Evolutionary conservation across 2,888 invertebrate species (phyloP).

Genomic region (Leptopilina drosophilae): DNA sequence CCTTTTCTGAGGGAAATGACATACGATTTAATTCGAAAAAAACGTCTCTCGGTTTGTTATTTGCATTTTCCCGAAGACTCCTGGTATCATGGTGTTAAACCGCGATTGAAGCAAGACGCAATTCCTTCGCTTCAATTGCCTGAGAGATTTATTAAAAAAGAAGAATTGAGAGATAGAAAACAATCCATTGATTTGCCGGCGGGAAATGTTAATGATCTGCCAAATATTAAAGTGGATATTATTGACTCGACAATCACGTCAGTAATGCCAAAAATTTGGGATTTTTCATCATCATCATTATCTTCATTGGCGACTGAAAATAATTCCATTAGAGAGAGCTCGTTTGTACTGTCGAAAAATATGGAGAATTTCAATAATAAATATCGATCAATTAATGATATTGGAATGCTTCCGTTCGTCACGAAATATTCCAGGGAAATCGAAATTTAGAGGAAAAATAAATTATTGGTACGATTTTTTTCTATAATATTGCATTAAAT

Average conservation of each 20-base stretch:
- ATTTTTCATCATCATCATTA: background rate
- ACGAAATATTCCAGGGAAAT: constrained; percentile 20
- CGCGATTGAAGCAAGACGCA: background rate
- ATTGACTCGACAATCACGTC: background rate
- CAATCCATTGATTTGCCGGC: constrained; percentile 10
- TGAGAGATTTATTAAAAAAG: constrained; percentile 2
- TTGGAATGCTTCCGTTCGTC: constrained; percentile 4
- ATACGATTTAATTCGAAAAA: constrained; percentile 10
- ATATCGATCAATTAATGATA: constrained; percentile 23
- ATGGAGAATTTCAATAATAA: background rate
- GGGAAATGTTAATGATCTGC: background rate
- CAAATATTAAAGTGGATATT: constrained; percentile 2
- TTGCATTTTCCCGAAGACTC: constrained; percentile 21
- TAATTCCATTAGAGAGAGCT: constrained; percentile 9
- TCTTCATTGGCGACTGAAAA: background rate
- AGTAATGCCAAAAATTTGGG: background rate
- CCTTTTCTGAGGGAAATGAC: background rate
- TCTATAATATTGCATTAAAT: background rate
- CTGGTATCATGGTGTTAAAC: background rate
- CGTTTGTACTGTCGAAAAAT: background rate
- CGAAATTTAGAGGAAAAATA: background rate
- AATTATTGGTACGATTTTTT: constrained; percentile 3
- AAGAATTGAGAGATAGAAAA: background rate
- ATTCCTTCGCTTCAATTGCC: constrained; percentile 1
- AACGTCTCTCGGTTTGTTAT: constrained; percentile 14